Conservation (phyloP, 2,797 vertebrate genomes). For the Mormyrus proboscirostris region DNA sequence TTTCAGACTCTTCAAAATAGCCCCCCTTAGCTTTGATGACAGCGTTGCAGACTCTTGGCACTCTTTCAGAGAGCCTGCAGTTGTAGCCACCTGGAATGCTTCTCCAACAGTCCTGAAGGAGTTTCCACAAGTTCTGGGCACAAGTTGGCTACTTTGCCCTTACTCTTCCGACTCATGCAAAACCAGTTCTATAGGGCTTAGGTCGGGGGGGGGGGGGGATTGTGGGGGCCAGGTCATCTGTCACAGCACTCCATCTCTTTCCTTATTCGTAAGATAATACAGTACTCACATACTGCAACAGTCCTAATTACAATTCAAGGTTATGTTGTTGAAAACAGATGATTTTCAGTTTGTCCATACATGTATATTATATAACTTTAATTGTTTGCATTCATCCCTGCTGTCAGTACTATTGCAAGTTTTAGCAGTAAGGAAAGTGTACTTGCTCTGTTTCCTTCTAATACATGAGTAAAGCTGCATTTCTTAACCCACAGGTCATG, state of each 20-base stretch:
- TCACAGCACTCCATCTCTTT: background rate
- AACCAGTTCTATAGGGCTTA: background rate
- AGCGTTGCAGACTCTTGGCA: background rate
- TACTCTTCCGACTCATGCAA: background rate
- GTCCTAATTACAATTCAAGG: too few species aligned
- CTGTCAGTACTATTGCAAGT: background rate
- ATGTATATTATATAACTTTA: background rate
- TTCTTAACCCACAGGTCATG: background rate
- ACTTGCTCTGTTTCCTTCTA: background rate
- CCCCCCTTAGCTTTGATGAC: background rate
- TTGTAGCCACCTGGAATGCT: background rate
- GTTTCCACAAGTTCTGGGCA: background rate
- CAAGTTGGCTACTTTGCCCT: background rate
- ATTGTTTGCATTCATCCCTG: background rate
- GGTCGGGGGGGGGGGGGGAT: background rate
- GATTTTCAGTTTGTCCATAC: background rate
- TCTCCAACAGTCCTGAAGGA: background rate
- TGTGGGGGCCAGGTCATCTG: background rate
- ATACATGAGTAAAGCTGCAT: background rate
- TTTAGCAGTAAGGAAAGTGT: background rate
- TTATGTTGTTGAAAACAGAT: background rate
- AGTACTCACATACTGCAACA: background rate
- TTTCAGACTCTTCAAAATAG: background rate
- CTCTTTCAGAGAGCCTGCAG: background rate
- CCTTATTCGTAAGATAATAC: background rate